Evolutionary conservation across 2,113 vertebrate species (phyloP), one percentile per base, ranked within the genome.

Genomic region (Cricetomys ansorgei): DNA sequence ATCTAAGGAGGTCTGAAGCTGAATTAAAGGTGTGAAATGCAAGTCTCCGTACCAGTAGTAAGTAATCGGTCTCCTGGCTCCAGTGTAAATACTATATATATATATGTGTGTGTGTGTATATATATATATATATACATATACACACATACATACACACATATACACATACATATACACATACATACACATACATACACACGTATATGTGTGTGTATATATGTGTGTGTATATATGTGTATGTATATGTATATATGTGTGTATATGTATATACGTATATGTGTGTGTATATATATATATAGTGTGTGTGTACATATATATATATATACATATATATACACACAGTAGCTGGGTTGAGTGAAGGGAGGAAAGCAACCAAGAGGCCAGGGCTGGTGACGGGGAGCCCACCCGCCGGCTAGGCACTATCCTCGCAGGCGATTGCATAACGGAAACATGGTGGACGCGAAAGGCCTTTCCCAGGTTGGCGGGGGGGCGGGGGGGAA

Each of bases 381-480:
- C 25, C 10, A 27, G 48, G 59, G 45, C 31, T 37, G 84, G 31
- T 45, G 37, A 29, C 7, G 25, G n/a, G n/a, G n/a, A n/a, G n/a
- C n/a, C n/a, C n/a, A n/a, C n/a, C n/a, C n/a, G n/a, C n/a, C n/a
- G n/a, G n/a, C n/a, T n/a, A n/a, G n/a, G n/a, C n/a, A n/a, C n/a
- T 43, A 62, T 19, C n/a, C 31, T 62, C n/a, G 40, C 23, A 19
- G n/a, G 57, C 4, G 3, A 77, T 62, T 11, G 43, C 83, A 75
- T 17, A 89, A 88, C 11, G 25, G 83, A 88, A 96, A 94, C 59
- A 93, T 62, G 84, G 96, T 89, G 92, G 87, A 67, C 21, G 3
- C 34, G 48, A 55, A 77, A 80, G 57, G 4, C 48, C 27, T n/a
- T 50, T 53, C 65, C 48, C 0, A 9, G 19, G 12, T 70, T 37